Base-by-base conservation (phyloP, 2,113 vertebrate genomes). In the Salvelinus fontinalis region DNA sequence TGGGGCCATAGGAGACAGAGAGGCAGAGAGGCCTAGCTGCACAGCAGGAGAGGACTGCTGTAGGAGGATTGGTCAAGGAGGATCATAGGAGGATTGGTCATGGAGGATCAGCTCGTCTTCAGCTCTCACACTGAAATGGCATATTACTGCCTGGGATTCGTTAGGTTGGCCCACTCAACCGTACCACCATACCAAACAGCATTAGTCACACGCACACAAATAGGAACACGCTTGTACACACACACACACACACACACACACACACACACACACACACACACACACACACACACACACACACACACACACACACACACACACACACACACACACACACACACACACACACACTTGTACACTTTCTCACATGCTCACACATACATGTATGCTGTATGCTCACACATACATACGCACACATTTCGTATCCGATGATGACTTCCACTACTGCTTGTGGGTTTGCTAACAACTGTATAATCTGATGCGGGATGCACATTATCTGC, bases 141-240 rank as follows among this genome's bases (percentile, higher is more conserved):
- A 87, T 86, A 89, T 92, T 90, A 90, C 87, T 87, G 87, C 79
- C 76, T 76, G 67, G 81, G 83, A 81, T 87, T 87, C 80, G 88
- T 87, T 85, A 81, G 79, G 75, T 70, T 73, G 72, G 84, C 77
- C 86, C 81, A 82, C 81, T 83, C 85, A 84, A 76, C 83, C 83
- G 78, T 86, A 83, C 83, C 79, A 83, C 75, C 85, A 86, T 75
- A 76, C 75, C 81, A 29, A 0, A 73, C 66, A 18, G 74, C 74
- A 88, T 89, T 85, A 86, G 84, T 84, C 84, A 79, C 84, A 87
- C 74, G 54, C 62, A 1, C 8, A 44, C 9, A 39, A 8, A 39
- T 44, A 44, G 9, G 39, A 44, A 44, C 39, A 44, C 39, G 11
- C 9, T 44, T 44, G 39, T 44, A 39, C 39, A 39, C 6, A 39